Evolutionary conservation across 30 jellyfish, hydroid and myxozoan species (phyloP), one percentile per base, ranked within the genome.

Genomic region (Chironex yamaguchii): DNA sequence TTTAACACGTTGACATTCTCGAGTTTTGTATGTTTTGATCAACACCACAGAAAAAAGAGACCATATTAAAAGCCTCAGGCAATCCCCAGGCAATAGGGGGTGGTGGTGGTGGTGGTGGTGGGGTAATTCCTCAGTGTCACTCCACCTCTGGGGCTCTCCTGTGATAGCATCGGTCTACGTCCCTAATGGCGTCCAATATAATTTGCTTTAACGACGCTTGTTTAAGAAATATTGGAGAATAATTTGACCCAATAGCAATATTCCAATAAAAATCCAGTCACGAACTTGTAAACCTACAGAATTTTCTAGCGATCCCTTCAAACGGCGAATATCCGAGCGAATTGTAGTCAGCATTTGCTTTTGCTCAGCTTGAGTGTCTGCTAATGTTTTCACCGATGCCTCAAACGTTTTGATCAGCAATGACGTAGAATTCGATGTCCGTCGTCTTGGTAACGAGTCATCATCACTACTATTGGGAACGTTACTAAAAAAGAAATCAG

Each of bases 391-490:
- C 68, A 92, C 12, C 24, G 49, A 76, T 70, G 82, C 89, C 20
- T 66, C 89, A 4, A 75, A 3, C 48, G 86, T 33, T 6, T 49
- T 52, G 35, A 62, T 85, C 13, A 71, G 34, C 30, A 67, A 64
- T 42, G 76, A 11, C 22, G 79, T 31, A 9, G 53, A 31, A 32
- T 32, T 67, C 11, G 49, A 11, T 31, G 76, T 72, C 29, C 91
- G 62, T 1, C 92, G 69, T 32, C 90, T 33, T 22, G 66, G 76
- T 42, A 42, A 17, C 1, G 95, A 82, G 27, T 81, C 98, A 4
- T 82, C 96, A 14, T 92, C 98, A 34, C 96, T 82, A 70, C 96
- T 84, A 49, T 63, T 79, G 2, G 94, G 79, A 12, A 34, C 64
- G 26, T 63, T 66, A 31, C 79, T 89, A 22, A 65, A 83, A 58